Conservation (phyloP, 2,113 vertebrate species). For the Cyprinodon brontotheroides region DNA sequence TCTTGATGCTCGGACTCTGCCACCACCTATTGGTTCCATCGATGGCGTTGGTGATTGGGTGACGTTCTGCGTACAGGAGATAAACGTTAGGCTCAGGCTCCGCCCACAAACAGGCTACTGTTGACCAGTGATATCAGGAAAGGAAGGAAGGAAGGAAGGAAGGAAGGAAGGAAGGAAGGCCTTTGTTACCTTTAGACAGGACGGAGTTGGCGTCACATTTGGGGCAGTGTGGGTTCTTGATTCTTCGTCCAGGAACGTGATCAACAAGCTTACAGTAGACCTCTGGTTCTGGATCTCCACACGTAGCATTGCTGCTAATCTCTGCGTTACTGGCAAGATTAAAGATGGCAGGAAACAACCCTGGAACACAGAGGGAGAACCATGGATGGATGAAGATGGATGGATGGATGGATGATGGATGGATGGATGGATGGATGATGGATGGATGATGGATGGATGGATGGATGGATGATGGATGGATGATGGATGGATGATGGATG, state of each 20-base stretch:
- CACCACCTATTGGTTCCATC: constrained; percentile 98
- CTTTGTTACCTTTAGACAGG: constrained; percentile 84
- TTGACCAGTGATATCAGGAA: no score
- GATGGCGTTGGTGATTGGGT: constrained; percentile 90
- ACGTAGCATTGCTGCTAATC: constrained; percentile 92
- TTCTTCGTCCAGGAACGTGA: constrained; percentile 87
- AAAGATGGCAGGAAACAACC: constrained; percentile 94
- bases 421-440: neutral
- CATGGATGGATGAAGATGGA: no score
- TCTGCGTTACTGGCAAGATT: constrained; percentile 92
- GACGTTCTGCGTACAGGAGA: constrained; percentile 81
- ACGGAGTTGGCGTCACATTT: constrained; percentile 85
- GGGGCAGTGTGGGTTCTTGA: constrained; percentile 89
- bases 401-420: neutral
- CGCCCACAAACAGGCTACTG: neutral
- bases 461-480: no score
- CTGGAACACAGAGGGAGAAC: constrained; percentile 63
- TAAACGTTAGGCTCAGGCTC: neutral
- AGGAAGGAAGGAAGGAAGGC: neutral
- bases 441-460: no score
- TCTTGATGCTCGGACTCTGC: constrained; percentile 98
- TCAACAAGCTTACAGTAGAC: constrained; percentile 97
- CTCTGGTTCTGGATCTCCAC: constrained; percentile 87
- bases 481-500: no score
- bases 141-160: no score